Conservation (phyloP, 2,797 vertebrate species). For the Amazonetta brasiliensis region DNA sequence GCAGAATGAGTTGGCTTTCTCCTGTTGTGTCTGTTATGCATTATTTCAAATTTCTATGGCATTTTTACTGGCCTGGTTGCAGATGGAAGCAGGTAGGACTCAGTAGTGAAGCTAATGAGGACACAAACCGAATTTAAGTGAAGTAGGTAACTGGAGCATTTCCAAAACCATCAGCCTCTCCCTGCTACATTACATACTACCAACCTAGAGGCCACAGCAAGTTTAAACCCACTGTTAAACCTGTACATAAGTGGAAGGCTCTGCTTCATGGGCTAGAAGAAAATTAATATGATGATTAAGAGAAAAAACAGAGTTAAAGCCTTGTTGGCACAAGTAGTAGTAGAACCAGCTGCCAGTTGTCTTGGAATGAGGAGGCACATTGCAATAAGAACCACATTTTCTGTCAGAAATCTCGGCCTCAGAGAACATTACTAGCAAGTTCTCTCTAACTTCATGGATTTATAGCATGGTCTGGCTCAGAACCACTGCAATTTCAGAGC, state of each 20-base stretch:
- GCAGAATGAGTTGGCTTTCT: background rate
- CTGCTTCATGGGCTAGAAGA: background rate
- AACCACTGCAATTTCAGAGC: slow-evolving; percentile 33
- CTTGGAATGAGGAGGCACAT: background rate
- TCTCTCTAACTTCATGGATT: slow-evolving; percentile 15
- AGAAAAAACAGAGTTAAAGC: background rate
- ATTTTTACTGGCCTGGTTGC: background rate
- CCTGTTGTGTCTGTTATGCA: accelerated
- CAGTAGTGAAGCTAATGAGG: background rate
- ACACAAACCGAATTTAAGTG: background rate
- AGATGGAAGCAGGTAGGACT: background rate
- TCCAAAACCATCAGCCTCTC: background rate
- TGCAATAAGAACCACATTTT: slow-evolving; percentile 41
- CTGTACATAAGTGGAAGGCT: background rate
- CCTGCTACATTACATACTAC: background rate
- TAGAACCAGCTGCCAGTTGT: background rate
- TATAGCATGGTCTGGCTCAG: slow-evolving; percentile 28
- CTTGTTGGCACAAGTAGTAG: background rate
- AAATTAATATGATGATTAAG: background rate
- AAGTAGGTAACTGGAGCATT: background rate
- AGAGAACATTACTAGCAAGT: slow-evolving; percentile 11
- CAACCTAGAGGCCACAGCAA: background rate
- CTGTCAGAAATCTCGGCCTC: background rate
- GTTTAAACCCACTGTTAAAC: background rate
- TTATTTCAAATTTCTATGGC: background rate